Base-by-base conservation (phyloP, 64 coral and sea anemone genomes). In the Montipora sp. region DNA sequence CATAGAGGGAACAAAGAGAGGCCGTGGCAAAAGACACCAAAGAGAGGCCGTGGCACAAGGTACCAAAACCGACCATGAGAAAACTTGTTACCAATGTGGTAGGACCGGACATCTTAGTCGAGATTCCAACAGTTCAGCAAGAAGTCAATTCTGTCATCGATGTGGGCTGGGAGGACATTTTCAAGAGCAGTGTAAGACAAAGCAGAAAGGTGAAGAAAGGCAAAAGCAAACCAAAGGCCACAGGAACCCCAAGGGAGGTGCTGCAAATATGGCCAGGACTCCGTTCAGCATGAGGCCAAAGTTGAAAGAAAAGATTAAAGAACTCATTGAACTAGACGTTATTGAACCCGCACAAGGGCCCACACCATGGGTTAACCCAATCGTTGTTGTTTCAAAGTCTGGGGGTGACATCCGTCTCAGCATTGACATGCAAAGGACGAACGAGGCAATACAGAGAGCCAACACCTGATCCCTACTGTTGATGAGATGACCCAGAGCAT, bases 51-150 rank as follows among this genome's bases (percentile, higher is more conserved):
- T 27, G 47, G 50, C 47, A 51, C 5, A 3, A 3, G 27, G 7
- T n/a, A 9, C 9, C 20, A 2, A 73, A 73, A 22, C 21, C 5
- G 19, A 0, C 70, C 70, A 4, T 4, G n/a, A 22, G 2, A 73
- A 73, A 9, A 85, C 82, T 8, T 88, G 72, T 19, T 77, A 88
- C 10, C n/a, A 71, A 58, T 88, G 71, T 75, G 72, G 86, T 15
- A 88, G 47, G 57, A 23, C 21, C 3, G 86, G 72, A 16, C 86
- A 88, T 73, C 3, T 76, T 5, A 16, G 45, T 13, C 16, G 50
- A 88, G 86, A 88, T n/a, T 6, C 66, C 1, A 76, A 76, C 8
- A 75, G 86, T 36, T 71, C 86, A 73, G 86, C 86, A 50, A 88
- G 69, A 88, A 71, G 86, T 70, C 11, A 44, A 3, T n/a, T 21